Evolutionary conservation across 2,888 invertebrate species (phyloP), one percentile per base, ranked within the genome.

Genomic region (Stenichneumon culpator): DNA sequence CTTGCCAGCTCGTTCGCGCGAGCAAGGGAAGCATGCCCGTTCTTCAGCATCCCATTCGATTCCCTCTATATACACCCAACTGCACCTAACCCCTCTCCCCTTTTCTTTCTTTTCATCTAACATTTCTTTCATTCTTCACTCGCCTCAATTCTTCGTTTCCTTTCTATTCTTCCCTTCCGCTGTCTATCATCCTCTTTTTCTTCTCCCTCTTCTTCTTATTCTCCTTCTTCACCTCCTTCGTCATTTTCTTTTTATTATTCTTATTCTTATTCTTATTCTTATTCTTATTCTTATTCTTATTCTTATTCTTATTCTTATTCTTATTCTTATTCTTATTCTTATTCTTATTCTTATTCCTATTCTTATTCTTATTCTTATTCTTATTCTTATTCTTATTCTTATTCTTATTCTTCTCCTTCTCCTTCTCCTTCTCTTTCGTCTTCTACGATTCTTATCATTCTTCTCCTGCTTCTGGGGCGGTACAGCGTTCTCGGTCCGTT

Each of bases 21-120:
- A 74, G 68, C 80, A 39, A 75, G 28, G 52, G 54, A 52, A 67
- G 79, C 22, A 47, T 54, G 67, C 82, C 80, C 83, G 50, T 78
- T 73, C 88, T 86, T 87, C 73, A 78, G 67, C 74, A 67, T 70
- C 73, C 67, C 79, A 79, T 69, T 72, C 81, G 36, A 74, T 78
- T 78, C 19, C 73, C 47, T 72, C 80, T 63, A 75, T 57, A 72
- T 47, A 50, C 44, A 32, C 44, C 67, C 67, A 36, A 32, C 44
- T 39, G 16, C 74, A 44, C 50, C 63, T 70, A 74, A 19, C 5
- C 36, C 39, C 36, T 16, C 67, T 32, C 36, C 44, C 44, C 63
- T 22, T 63, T 65, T 47, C 65, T 47, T 47, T 65, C 57, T 63
- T 63, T 65, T 77, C 72, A 39, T 63, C 69, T 67, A 28, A 36